These are phyloP conservation scores for Chalcis sispes DNA, from an alignment of 2,888 invertebrate species.

Conservation along the genomic window DNA sequence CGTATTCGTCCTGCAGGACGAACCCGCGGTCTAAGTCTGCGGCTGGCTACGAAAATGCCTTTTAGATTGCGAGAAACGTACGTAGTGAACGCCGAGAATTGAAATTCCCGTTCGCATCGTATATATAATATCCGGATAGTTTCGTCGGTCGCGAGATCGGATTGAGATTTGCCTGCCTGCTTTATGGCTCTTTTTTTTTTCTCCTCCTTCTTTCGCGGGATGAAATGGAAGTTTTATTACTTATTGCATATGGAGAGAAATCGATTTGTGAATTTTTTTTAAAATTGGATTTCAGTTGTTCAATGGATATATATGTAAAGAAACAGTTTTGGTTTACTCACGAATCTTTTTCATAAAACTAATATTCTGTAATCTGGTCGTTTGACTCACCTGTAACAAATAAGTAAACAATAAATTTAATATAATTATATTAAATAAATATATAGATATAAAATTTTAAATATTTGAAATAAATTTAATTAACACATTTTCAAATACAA, in stretches of 20 bases:
- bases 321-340: too few relatives aligned
- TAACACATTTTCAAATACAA: too few relatives aligned
- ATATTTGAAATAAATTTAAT: neutral
- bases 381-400: neutral
- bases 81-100: neutral
- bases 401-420: neutral
- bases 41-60: slow-evolving; percentile 73
- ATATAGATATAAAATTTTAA: neutral
- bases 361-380: neutral
- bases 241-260: neutral
- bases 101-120: neutral
- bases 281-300: too few relatives aligned
- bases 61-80: slow-evolving; percentile 69
- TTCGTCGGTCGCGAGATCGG: slow-evolving; percentile 63
- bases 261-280: neutral
- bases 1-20: slow-evolving; percentile 71
- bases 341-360: too few relatives aligned
- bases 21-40: too few relatives aligned
- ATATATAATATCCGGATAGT: neutral
- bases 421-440: neutral
- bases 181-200: slow-evolving; percentile 32
- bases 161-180: slow-evolving; percentile 68
- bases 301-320: too few relatives aligned
- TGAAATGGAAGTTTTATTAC: neutral
- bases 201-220: neutral